A percentile compares a stretch with the other conserved stretches of the same genome.
phyloP scores from a whole-genome alignment of 2,888 invertebrate species.

The Cyrtodaria siliqua region DNA sequence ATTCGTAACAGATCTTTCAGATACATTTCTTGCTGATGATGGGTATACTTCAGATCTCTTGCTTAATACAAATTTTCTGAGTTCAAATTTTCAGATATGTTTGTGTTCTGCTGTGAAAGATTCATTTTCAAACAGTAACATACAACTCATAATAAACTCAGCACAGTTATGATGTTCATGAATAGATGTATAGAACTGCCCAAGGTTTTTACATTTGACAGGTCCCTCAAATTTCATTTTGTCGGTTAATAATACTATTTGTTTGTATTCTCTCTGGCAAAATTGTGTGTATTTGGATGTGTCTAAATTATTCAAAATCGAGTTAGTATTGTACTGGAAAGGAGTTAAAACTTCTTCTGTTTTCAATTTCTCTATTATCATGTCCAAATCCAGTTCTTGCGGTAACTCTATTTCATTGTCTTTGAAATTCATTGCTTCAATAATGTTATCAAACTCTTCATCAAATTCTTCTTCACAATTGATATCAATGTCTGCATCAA shows the following conservation, averaged over 20 bases:
- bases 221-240: conserved; percentile 13
- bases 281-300: conserved; percentile 12
- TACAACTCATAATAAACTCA: conserved; percentile 26
- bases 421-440: conserved; percentile 7
- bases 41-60: conserved; percentile 12
- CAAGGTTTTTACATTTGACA: conserved; percentile 23
- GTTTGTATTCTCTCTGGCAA: conserved; percentile 11
- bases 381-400: conserved; percentile 14
- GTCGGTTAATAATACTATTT: conserved; percentile 9
- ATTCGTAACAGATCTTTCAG: conserved; percentile 39
- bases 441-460: conserved; percentile 38
- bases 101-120: conserved; percentile 19
- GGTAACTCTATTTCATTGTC: conserved; percentile 26
- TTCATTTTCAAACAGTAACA: conserved; percentile 36
- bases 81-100: conserved; percentile 19
- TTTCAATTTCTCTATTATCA: conserved; percentile 14
- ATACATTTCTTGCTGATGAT: conserved; percentile 7
- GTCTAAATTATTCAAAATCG: conserved; percentile 9
- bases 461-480: conserved; percentile 22
- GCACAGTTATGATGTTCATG: conserved; percentile 24
- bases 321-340: conserved; percentile 23
- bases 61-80: conserved; percentile 25
- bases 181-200: conserved; percentile 13
- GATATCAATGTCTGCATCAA: conserved; percentile 17
- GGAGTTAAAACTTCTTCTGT: conserved; percentile 5